phyloP scores from a whole-genome alignment of 2,888 invertebrate genomes.

The Drosophila putrida region DNA sequence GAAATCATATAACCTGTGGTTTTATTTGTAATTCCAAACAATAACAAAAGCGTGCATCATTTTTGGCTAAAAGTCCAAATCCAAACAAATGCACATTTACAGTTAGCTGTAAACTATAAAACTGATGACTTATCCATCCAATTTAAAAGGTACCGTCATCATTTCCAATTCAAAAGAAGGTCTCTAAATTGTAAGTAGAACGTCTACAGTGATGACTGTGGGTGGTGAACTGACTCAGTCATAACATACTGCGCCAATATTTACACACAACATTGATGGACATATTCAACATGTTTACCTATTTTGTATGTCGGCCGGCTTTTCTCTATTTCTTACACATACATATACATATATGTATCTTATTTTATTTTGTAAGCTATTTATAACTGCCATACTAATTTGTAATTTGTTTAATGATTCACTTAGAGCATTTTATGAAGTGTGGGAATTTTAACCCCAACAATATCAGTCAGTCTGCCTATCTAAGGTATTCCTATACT shows the following conservation, averaged over 20 bases:
- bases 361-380: conserved; percentile 54
- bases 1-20: conserved; percentile 6
- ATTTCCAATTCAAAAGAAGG: background rate
- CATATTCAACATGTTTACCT: conserved; percentile 68
- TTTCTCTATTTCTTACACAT: conserved; percentile 32
- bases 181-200: conserved; percentile 15
- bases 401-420: conserved; percentile 79
- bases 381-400: conserved; percentile 78
- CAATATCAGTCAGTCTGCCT: conserved; percentile 9
- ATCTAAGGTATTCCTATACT: conserved; percentile 27
- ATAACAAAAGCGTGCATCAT: conserved; percentile 20
- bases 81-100: conserved; percentile 28
- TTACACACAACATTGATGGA: conserved; percentile 76
- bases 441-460: conserved; percentile 62
- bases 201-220: conserved; percentile 42
- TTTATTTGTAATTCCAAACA: conserved; percentile 18
- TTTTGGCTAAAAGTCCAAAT: conserved; percentile 7
- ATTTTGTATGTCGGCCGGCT: conserved; percentile 45
- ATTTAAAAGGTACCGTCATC: conserved; percentile 19
- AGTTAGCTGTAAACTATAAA: conserved; percentile 33
- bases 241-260: conserved; percentile 68
- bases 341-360: conserved; percentile 22
- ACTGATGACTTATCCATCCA: conserved; percentile 41
- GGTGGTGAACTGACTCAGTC: conserved; percentile 41
- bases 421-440: conserved; percentile 66